Conservation (phyloP, 2,797 vertebrate species). For the Enteromius radiatus region DNA sequence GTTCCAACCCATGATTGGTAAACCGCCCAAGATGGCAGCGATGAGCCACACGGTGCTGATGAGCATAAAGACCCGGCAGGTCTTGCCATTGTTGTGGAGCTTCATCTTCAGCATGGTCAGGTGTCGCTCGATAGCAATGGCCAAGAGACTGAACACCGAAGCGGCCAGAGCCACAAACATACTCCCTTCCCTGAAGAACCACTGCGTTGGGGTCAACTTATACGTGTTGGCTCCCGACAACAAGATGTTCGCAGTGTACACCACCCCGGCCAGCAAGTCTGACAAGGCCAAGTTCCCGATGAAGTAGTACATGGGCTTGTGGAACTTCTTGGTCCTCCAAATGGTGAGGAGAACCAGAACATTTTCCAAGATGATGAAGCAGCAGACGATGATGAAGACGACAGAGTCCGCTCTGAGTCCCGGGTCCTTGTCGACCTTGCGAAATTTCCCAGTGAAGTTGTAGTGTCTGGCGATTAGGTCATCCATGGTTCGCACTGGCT, state of each 20-base stretch:
- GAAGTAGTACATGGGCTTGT: conserved; percentile 98
- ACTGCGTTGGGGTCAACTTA: conserved; percentile 88
- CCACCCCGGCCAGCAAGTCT: conserved; percentile 92
- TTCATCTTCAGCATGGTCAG: conserved; percentile 99
- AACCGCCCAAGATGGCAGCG: conserved; percentile 85
- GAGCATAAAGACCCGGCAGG: conserved; percentile 92
- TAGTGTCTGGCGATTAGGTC: conserved; percentile 92
- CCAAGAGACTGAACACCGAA: conserved; percentile 94
- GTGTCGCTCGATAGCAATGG: conserved; percentile 96
- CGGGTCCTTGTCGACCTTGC: conserved; percentile 77
- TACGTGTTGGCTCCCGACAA: conserved; percentile 94
- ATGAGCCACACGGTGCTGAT: conserved; percentile 95
- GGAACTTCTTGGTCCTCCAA: conserved; percentile 98
- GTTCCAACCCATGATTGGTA: conserved; percentile 97
- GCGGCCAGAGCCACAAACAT: conserved; percentile 97
- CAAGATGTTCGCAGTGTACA: conserved; percentile 93
- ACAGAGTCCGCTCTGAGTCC: conserved; percentile 89
- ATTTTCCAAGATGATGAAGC: conserved; percentile 96
- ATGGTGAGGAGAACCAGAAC: conserved; percentile 94
- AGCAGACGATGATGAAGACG: conserved; percentile 95
- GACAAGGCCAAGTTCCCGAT: conserved; percentile 98
- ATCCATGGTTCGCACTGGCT: conserved; percentile 70
- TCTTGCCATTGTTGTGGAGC: conserved; percentile 90
- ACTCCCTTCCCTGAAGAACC: conserved; percentile 95
- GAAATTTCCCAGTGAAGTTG: conserved; percentile 95